Percentiles rank a stretch among this genome's conserved stretches.
Evolutionary conservation across 2,888 invertebrate species (phyloP).

Genomic region (Agelastica alni): DNA sequence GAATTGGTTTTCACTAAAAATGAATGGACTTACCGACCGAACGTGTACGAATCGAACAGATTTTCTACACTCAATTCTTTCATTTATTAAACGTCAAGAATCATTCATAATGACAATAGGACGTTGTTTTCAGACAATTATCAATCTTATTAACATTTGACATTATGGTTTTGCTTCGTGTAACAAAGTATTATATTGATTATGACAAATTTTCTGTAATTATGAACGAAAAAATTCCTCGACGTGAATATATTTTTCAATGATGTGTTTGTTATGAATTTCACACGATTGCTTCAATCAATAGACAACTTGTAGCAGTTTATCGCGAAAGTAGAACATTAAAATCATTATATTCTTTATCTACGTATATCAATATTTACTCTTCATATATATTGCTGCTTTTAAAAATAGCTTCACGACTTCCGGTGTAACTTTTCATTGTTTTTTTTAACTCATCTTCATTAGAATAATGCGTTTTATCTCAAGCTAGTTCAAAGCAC

Average conservation of each 20-base stretch:
- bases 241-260: conserved; percentile 12
- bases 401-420: conserved; percentile 28
- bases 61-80: conserved; percentile 3
- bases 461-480: conserved; percentile 11
- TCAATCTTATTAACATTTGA: not conserved
- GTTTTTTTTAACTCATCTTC: conserved; percentile 21
- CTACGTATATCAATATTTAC: conserved; percentile 29
- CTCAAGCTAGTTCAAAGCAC: not conserved
- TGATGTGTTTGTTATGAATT: conserved; percentile 23
- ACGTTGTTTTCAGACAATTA: conserved; percentile 4
- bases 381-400: conserved; percentile 22
- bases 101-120: conserved; percentile 8
- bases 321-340: conserved; percentile 27
- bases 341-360: conserved; percentile 29
- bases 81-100: conserved; percentile 2
- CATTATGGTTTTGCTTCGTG: not conserved
- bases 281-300: conserved; percentile 25
- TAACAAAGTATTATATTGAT: not conserved
- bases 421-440: conserved; percentile 30
- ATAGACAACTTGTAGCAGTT: conserved; percentile 29
- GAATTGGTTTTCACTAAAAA: not conserved
- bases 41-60: conserved; percentile 6
- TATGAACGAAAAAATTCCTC: conserved; percentile 27
- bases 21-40: not conserved
- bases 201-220: conserved; percentile 10